Percentiles rank a stretch among this genome's conserved stretches.
Conservation (phyloP, 2,113 vertebrate genomes). For the Otis tarda region DNA sequence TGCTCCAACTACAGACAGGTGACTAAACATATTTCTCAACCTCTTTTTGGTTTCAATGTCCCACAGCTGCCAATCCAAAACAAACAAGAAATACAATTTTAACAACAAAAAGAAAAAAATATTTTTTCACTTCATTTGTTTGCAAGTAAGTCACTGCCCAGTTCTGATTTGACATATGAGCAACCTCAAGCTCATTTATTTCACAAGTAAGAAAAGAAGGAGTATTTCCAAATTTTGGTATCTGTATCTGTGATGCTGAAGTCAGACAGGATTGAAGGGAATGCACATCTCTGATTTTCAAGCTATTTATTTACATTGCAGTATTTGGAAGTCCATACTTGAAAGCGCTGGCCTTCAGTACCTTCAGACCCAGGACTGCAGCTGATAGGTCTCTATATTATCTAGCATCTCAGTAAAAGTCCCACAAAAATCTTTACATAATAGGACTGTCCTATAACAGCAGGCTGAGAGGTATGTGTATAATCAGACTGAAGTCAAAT, state of each 20-base stretch:
- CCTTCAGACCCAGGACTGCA: neutral
- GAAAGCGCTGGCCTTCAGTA: neutral
- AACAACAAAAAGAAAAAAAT: neutral
- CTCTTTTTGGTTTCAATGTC: conserved; percentile 74
- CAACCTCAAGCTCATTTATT: neutral
- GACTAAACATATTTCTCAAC: conserved; percentile 71
- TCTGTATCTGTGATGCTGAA: neutral
- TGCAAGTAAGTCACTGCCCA: neutral
- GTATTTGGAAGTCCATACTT: neutral
- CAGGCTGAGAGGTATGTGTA: neutral
- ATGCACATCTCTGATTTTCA: neutral
- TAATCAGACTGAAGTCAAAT: neutral
- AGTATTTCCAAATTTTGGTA: neutral
- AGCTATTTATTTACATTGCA: neutral
- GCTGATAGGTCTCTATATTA: neutral
- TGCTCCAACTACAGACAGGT: conserved; percentile 74
- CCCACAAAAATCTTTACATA: neutral
- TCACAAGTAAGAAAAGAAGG: neutral
- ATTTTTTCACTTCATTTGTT: neutral
- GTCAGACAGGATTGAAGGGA: neutral
- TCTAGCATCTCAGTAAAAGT: neutral
- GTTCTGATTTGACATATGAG: neutral
- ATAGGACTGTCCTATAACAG: neutral
- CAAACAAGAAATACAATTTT: neutral
- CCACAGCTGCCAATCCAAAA: conserved; percentile 74